Base-by-base conservation (phyloP, 2,888 invertebrate genomes). In the Dasysyrphus albostriatus region DNA sequence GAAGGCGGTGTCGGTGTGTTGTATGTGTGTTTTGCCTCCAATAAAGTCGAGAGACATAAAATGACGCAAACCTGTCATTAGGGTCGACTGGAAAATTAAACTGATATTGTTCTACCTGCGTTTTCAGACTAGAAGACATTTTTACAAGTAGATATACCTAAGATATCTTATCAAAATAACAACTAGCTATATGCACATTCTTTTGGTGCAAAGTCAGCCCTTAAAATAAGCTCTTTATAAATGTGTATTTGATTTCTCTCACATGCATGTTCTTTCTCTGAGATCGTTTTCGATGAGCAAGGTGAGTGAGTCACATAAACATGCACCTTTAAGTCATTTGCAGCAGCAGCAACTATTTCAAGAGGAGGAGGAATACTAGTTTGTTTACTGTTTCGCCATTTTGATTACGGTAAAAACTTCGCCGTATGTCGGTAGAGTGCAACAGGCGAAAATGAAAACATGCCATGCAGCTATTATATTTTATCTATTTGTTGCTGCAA, bases 381-480 rank as follows among this genome's bases (percentile, higher is more conserved):
- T 76, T 81, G 81, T 85, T 85, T 85, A 81, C 81, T 80, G 84
- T 80, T 81, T 81, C 81, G 84, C 84, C 84, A 84, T 84, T 84
- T 81, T 81, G 65, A 81, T 81, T 76, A 85, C 81, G 76, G 84
- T 85, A 75, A 84, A 80, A 84, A 75, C 58, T 79, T 56, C 61
- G 67, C 67, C 54, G 54, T 54, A n/a, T 32, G 69, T 74, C 67
- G 72, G 65, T 77, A 72, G 72, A 58, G 75, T 65, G 65, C 65
- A 84, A 73, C 73, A 83, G 83, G 78, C 70, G 75, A 84, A 84
- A 65, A 80, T 54, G 69, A 75, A 49, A 84, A 80, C 84, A 80
- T 81, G 77, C 77, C 67, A 81, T 69, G 59, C 63, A 72, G 72
- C 76, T 81, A 80, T 80, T 78, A 74, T 78, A 74, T 63, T 75